These are phyloP conservation scores for Calypte anna DNA, from an alignment of 2,113 vertebrate species.

Conservation along the genomic window DNA sequence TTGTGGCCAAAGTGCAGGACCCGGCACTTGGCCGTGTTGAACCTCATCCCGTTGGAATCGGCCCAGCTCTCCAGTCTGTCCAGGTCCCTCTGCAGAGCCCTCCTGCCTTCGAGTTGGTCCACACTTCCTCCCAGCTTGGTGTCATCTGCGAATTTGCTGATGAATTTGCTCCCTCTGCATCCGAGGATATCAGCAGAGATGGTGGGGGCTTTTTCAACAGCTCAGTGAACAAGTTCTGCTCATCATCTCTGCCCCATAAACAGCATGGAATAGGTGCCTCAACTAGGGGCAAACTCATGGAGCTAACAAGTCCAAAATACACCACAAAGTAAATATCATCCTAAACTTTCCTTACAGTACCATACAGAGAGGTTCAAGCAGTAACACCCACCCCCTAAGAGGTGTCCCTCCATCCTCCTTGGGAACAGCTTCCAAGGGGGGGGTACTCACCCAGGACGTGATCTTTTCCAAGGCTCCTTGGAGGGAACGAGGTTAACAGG, in stretches of 20 bases:
- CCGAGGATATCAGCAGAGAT: not conserved
- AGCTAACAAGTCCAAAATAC: not conserved
- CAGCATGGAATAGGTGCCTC: not conserved
- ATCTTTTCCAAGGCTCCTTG: not conserved
- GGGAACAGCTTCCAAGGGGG: not conserved
- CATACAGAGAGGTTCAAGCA: not conserved
- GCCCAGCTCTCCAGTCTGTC: no score
- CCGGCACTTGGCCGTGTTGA: no score
- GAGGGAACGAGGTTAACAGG: not conserved
- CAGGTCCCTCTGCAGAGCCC: no score
- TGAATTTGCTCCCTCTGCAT: accelerated
- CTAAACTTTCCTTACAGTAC: not conserved
- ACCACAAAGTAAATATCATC: not conserved
- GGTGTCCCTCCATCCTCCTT: not conserved
- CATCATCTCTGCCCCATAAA: not conserved
- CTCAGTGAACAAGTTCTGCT: not conserved
- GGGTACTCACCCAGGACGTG: not conserved
- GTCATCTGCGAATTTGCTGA: no score
- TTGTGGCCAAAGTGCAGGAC: no score
- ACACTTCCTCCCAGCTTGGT: no score
- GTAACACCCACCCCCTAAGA: not conserved
- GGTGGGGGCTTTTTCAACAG: not conserved
- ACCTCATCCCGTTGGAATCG: no score
- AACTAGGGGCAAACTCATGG: not conserved
- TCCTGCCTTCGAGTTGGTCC: no score